Conservation (phyloP, 2,797 vertebrate species). For the Notolepis coatsorum region DNA sequence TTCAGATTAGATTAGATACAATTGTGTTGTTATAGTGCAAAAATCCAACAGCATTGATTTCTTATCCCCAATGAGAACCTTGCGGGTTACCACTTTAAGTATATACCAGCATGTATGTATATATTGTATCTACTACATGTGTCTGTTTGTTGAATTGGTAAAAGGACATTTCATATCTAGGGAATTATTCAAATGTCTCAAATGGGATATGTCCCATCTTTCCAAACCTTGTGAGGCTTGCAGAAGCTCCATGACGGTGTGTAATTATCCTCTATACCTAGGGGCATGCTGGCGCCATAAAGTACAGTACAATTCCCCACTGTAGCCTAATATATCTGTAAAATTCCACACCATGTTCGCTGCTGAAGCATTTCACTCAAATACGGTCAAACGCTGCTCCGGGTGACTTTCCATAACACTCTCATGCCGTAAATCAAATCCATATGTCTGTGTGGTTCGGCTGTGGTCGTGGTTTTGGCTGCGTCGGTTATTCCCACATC, state of each 20-base stretch:
- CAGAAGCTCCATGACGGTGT: neutral
- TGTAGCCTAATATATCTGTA: neutral
- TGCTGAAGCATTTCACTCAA: neutral
- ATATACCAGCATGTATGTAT: too few species aligned
- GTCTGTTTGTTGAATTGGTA: too few species aligned
- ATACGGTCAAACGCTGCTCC: neutral
- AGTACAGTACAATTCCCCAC: neutral
- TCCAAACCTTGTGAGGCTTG: too few species aligned
- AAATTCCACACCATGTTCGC: neutral
- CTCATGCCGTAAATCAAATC: conserved; percentile 12
- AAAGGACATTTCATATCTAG: too few species aligned
- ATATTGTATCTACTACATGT: too few species aligned
- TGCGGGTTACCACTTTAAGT: too few species aligned
- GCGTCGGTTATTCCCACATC: neutral
- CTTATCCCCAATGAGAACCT: too few species aligned
- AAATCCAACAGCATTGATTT: too few species aligned
- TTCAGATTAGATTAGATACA: too few species aligned
- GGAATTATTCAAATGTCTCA: too few species aligned
- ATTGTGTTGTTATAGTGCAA: too few species aligned
- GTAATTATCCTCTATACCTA: neutral
- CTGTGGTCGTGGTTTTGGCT: conserved; percentile 1
- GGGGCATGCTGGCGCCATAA: neutral
- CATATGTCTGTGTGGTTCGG: conserved; percentile 2
- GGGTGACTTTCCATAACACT: neutral
- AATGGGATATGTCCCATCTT: too few species aligned